Base-by-base conservation (phyloP, 1,140 invertebrate genomes). In the Hyphantria cunea region DNA sequence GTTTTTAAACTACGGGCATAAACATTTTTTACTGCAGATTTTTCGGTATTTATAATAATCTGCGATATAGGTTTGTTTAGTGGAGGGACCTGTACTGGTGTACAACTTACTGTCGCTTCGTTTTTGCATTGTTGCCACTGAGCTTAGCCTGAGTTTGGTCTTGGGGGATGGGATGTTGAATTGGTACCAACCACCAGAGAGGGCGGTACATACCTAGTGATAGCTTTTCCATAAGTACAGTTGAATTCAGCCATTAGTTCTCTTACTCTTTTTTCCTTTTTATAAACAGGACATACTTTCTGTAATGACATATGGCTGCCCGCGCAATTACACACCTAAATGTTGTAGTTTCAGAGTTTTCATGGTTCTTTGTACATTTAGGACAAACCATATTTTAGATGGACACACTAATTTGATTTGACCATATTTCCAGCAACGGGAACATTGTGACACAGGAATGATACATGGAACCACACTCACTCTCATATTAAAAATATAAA, bases 261-360 rank as follows among this genome's bases (percentile, higher is more conserved):
- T 42, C 72, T 51, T 3, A 77, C 47, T 3, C 41, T 32, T 17
- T 70, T 78, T 45, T 75, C 72, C 44, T 70, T 78, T 45, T 42
- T 39, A 44, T 42, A 75, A 13, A 61, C 39, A 11, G 72, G 37
- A 39, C 37, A 39, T n/a, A 39, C 37, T 7, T n/a, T 39, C n/a
- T 39, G 37, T 10, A 39, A n/a, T 10, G 37, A 2, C 37, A 39
- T 39, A n/a, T 39, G 37, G 7, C n/a, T 39, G 8, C 37, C 37
- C 8, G 9, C n/a, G 7, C 75, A 78, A 42, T 75, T 78, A 70
- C 42, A 45, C 76, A 60, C 8, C n/a, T 34, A 17, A 55, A 64
- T 32, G 25, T 45, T 52, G 49, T 52, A 0, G 42, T 32, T 14
- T 58, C 41, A 11, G 53, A 58, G 42, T 64, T 62, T 9, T 17